Conservation (phyloP, 1,140 invertebrate species). For the Drosophila nebulosa region DNA sequence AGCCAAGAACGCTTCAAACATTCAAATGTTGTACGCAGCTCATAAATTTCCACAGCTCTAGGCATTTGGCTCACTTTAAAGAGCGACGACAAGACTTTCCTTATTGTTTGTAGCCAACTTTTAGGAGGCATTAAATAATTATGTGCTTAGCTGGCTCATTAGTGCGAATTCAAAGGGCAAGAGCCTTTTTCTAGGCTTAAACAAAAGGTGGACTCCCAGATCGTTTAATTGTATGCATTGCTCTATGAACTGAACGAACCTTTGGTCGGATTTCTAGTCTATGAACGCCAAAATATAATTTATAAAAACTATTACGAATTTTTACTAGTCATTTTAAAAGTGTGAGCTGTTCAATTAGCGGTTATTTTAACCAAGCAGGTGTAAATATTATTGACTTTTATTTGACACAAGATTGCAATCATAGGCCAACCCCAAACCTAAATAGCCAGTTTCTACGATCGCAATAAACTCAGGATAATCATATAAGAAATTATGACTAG, state of each 20-base stretch:
- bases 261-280: neutral
- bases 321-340: no score
- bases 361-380: no score
- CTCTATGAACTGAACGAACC: neutral
- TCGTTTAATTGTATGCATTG: neutral
- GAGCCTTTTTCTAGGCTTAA: neutral
- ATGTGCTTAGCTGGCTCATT: conserved; percentile 43
- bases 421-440: no score
- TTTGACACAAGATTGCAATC: no score
- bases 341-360: no score
- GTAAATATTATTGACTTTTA: no score
- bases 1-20: conserved; percentile 32
- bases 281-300: no score
- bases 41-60: conserved; percentile 25
- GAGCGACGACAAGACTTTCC: neutral
- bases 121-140: conserved; percentile 45
- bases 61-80: conserved; percentile 15
- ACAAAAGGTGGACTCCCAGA: neutral
- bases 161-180: conserved; percentile 7
- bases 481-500: no score
- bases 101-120: conserved; percentile 9
- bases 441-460: no score
- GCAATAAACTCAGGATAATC: no score
- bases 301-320: no score
- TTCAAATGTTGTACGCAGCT: conserved; percentile 30